Conservation (phyloP, 2,888 invertebrate genomes). For the Acheta domesticus region DNA sequence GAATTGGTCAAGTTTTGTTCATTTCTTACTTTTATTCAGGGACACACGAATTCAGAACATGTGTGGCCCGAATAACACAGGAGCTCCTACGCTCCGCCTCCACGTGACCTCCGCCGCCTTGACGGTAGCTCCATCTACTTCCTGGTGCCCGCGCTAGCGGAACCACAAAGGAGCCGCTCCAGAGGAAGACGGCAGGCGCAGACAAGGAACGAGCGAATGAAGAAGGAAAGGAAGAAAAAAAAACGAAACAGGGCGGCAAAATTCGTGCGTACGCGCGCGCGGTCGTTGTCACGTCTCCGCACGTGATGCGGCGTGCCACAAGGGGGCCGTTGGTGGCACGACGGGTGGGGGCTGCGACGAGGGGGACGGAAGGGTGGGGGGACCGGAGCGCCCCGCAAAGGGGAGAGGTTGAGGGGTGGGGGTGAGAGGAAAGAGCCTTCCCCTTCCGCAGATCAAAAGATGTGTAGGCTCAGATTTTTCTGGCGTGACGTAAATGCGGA, state of each 20-base stretch:
- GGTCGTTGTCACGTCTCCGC: conserved; percentile 8
- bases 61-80: too few relatives aligned
- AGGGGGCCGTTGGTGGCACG: too few relatives aligned
- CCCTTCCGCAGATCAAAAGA: conserved; percentile 3
- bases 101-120: too few relatives aligned
- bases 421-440: neutral
- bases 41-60: too few relatives aligned
- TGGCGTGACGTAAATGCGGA: conserved; percentile 1
- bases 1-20: too few relatives aligned
- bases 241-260: neutral
- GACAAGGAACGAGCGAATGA: neutral
- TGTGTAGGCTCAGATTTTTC: neutral
- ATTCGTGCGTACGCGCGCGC: neutral
- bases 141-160: neutral
- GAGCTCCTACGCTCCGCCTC: too few relatives aligned
- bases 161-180: neutral
- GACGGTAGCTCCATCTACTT: neutral
- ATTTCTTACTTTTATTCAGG: too few relatives aligned
- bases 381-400: neutral
- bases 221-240: neutral
- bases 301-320: neutral
- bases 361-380: too few relatives aligned
- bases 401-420: neutral
- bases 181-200: neutral
- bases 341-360: too few relatives aligned